Evolutionary conservation across 2,888 invertebrate species (phyloP), one percentile per base, ranked within the genome.

Genomic region (Drosophila sordidapex): DNA sequence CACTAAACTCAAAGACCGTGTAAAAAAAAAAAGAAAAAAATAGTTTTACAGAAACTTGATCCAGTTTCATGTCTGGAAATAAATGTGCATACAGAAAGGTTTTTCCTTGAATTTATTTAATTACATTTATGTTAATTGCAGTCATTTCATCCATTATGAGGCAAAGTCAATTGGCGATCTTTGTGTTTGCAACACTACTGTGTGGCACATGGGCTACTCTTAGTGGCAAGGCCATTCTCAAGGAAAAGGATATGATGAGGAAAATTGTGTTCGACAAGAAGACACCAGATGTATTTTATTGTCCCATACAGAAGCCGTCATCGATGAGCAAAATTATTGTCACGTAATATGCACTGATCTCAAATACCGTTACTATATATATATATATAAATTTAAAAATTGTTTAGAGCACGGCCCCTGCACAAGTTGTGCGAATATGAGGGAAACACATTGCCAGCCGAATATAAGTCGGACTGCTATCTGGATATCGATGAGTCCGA

Each of bases 211-310:
- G 68, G 25, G 90, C 90, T 18, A 89, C 89, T 59, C 83, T 81
- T 27, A 82, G 87, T n/a, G 91, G 90, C 48, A 92, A 92, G 73
- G 76, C 88, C 15, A 86, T 90, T 49, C 59, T 85, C 0, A 92
- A 94, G 60, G 94, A 94, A 43, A 95, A 95, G 72, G 96, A 96
- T 90, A 95, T 96, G 95, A 95, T 96, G 94, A 93, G 96, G 74
- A 96, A 96, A 92, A 96, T 96, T 79, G 96, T 96, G 43, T 96
- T 95, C 91, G 96, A 96, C 90, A 96, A 96, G 66, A 96, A 96
- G 89, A 96, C 96, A 1, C 96, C 96, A 11, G 95, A 96, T 87
- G 96, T 96, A 21, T 96, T 96, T 92, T 96, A 96, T 91, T 96
- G 96, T 89, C 96, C 96, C 0, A 95, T 96, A 90, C 95, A 96